Conservation (phyloP, 2,888 invertebrate genomes). For the Philopedon plagiatum region DNA sequence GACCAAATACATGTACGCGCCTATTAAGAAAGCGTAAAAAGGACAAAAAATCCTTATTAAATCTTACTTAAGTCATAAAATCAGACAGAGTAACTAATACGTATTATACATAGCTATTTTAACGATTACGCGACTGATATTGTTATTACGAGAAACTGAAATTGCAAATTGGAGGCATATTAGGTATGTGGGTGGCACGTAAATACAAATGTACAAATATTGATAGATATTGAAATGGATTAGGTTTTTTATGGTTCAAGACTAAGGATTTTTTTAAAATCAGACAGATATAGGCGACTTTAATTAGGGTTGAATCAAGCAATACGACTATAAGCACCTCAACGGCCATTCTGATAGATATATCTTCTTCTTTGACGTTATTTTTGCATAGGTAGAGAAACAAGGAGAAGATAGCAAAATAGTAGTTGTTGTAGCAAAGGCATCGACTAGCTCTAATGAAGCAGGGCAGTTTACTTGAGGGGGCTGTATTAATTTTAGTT, state of each 20-base stretch:
- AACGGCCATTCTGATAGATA: too few relatives aligned
- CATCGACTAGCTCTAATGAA: too few relatives aligned
- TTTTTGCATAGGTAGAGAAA: too few relatives aligned
- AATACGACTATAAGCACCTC: too few relatives aligned
- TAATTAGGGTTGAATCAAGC: too few relatives aligned
- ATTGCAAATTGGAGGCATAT: not conserved
- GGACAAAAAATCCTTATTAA: slow-evolving; percentile 23
- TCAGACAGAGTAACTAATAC: slow-evolving; percentile 35
- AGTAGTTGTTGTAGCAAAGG: too few relatives aligned
- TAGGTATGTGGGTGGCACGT: slow-evolving; percentile 6
- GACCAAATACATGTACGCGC: slow-evolving; percentile 22
- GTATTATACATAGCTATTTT: slow-evolving; percentile 39
- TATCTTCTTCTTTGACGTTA: too few relatives aligned
- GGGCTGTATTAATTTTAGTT: too few relatives aligned
- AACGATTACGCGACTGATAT: slow-evolving; percentile 33
- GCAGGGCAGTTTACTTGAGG: too few relatives aligned
- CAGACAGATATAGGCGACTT: too few relatives aligned
- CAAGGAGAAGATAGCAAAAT: too few relatives aligned
- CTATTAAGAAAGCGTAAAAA: slow-evolving; percentile 25
- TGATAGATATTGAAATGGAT: not conserved
- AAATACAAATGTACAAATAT: not conserved
- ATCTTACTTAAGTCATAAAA: slow-evolving; percentile 36
- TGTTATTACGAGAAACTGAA: slow-evolving; percentile 13
- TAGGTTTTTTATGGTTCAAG: not conserved
- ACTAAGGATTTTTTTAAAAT: too few relatives aligned